A percentile compares a stretch with the other conserved stretches of the same genome.
These are phyloP conservation scores for Drosophila peninsularis DNA, from an alignment of 2,888 invertebrate species.

Conservation along the genomic window DNA sequence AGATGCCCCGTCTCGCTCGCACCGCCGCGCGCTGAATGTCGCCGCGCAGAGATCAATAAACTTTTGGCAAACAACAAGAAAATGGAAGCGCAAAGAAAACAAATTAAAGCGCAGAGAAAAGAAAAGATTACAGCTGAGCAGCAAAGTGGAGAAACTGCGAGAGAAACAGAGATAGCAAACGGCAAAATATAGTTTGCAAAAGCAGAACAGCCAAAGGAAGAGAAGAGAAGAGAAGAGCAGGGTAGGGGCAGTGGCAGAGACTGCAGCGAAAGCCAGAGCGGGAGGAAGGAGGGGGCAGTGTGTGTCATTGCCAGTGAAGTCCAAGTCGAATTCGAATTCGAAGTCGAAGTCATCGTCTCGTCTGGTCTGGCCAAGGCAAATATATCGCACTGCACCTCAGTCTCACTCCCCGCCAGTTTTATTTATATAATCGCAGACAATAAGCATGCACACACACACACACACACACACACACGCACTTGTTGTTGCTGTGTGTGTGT, in stretches of 20 bases:
- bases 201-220: constrained; percentile 27
- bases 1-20: not conserved
- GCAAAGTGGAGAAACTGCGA: constrained; percentile 57
- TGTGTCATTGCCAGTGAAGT: constrained; percentile 27
- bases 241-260: too few species aligned
- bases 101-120: constrained; percentile 64
- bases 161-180: constrained; percentile 16
- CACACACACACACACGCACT: constrained; percentile 1
- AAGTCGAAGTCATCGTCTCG: constrained; percentile 23
- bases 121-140: constrained; percentile 65
- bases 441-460: constrained; percentile 13
- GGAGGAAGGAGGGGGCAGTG: not conserved
- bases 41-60: constrained; percentile 72
- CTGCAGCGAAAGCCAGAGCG: constrained; percentile 3
- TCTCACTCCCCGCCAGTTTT: constrained; percentile 13
- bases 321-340: constrained; percentile 26
- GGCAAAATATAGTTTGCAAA: constrained; percentile 25
- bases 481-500: constrained; percentile 5
- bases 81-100: constrained; percentile 75
- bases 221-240: not conserved
- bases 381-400: constrained; percentile 34
- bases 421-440: constrained; percentile 63
- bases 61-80: constrained; percentile 79
- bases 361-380: constrained; percentile 60
- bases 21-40: constrained; percentile 36